Evolutionary conservation across 2,113 vertebrate species (phyloP).

Genomic region (Pterocles orientalis): DNA sequence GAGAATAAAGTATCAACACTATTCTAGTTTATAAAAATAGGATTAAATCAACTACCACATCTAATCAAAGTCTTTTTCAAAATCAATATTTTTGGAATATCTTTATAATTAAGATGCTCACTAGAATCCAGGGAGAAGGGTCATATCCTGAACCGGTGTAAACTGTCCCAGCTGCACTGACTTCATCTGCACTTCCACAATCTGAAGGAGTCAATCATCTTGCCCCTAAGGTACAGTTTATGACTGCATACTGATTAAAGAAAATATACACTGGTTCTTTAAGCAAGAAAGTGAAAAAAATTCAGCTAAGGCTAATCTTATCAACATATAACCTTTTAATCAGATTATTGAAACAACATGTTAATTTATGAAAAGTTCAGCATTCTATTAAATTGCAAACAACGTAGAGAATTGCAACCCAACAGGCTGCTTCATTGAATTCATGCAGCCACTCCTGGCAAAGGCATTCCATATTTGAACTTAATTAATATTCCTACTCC

Average conservation of each 20-base stretch:
- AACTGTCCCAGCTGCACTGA: background rate
- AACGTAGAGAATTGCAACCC: conserved; percentile 78
- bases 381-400: conserved; percentile 81
- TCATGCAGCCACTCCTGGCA: conserved; percentile 79
- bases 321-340: conserved; percentile 81
- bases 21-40: background rate
- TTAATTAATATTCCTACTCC: conserved; percentile 87
- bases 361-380: conserved; percentile 81
- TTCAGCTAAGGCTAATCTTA: conserved; percentile 71
- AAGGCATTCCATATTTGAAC: conserved; percentile 84
- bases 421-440: conserved; percentile 82
- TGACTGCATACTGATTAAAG: background rate
- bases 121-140: background rate
- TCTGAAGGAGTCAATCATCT: background rate
- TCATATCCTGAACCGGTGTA: background rate
- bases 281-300: conserved; percentile 33
- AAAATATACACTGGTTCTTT: conserved; percentile 70
- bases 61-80: background rate
- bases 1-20: background rate
- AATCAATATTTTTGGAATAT: background rate
- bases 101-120: background rate
- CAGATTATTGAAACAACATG: conserved; percentile 83
- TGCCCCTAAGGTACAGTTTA: background rate
- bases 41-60: background rate
- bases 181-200: background rate